Evolutionary conservation across 2,888 invertebrate genomes (phyloP), one percentile per base, ranked within the genome.

Genomic region (Drosophila colorata): DNA sequence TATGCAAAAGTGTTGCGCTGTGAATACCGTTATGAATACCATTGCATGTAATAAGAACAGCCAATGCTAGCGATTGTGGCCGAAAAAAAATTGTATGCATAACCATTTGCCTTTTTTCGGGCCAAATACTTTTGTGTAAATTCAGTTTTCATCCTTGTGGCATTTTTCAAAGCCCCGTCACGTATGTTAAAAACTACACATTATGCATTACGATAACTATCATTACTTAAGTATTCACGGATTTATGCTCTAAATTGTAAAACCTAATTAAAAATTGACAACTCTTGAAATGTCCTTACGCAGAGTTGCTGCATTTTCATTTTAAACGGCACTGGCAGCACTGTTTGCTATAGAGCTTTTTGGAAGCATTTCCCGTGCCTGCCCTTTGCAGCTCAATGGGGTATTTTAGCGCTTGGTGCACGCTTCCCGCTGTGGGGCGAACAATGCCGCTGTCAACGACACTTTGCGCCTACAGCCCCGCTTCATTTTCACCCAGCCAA

Each of bases 1-100:
- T 51, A 43, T 35, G 47, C 46, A 25, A 40, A 43, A 43, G 60
- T 63, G 49, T 40, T 18, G 51, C 25, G 14, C 43, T 43, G 40
- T 74, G 47, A 67, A 67, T 67, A 48, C 47, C 59, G 35, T 44
- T 40, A 59, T 41, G 47, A 61, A 41, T 61, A 18, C 41, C 44
- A 18, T 31, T 28, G 20, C 20, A 20, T 20, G 20, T 20, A 20
- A 20, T 20, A 20, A 20, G 20, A 28, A 7, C 25, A 28, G 25
- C 0, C 25, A 1, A 6, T 28, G 25, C 25, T 5, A 28, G 25
- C 25, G 25, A 28, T 28, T 28, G 20, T 1, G 25, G 25, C 4
- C 25, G 1, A 5, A 25, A 25, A 2, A 25, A 4, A 25, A 6
- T 5, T 5, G 5, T 25, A 2, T 20, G 20, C 20, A 2, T 20